Conservation (phyloP, 37 sponge, comb jelly and placozoan genomes). For the Beroe forskalii region DNA sequence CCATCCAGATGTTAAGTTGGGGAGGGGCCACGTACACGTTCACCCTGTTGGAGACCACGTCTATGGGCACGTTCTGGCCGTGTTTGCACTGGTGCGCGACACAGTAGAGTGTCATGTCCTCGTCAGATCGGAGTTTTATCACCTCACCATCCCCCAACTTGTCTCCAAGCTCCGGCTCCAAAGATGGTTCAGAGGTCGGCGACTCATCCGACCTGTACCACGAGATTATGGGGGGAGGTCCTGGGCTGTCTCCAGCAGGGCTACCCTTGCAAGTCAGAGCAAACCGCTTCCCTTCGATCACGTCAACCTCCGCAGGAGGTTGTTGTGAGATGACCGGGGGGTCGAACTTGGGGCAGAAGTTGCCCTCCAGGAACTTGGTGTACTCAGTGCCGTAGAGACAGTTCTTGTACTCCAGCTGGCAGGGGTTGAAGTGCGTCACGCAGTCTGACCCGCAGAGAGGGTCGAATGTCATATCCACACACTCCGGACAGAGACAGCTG, state of each 20-base stretch:
- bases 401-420: conserved; percentile 33
- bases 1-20: conserved; percentile 11
- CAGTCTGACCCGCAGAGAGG: conserved; percentile 56
- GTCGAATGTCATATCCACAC: neutral
- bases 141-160: conserved; percentile 33
- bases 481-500: conserved; percentile 51
- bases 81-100: conserved; percentile 63
- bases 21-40: neutral
- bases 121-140: neutral
- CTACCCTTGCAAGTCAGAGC: conserved; percentile 22
- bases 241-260: conserved; percentile 16
- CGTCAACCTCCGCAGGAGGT: neutral
- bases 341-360: conserved; percentile 23
- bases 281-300: neutral
- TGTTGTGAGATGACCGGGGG: neutral
- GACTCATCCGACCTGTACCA: conserved; percentile 12
- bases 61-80: conserved; percentile 39
- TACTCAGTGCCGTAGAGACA: conserved; percentile 54
- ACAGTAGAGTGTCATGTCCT: neutral
- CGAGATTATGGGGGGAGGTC: conserved; percentile 54
- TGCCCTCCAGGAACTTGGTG: conserved; percentile 20
- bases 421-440: conserved; percentile 44
- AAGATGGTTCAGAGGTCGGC: neutral
- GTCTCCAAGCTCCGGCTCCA: neutral
- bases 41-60: neutral